Percentiles rank a stretch among this genome's conserved stretches.
Conservation (phyloP, 92 coral and sea anemone genomes). For the Epizoanthus scotinus region DNA sequence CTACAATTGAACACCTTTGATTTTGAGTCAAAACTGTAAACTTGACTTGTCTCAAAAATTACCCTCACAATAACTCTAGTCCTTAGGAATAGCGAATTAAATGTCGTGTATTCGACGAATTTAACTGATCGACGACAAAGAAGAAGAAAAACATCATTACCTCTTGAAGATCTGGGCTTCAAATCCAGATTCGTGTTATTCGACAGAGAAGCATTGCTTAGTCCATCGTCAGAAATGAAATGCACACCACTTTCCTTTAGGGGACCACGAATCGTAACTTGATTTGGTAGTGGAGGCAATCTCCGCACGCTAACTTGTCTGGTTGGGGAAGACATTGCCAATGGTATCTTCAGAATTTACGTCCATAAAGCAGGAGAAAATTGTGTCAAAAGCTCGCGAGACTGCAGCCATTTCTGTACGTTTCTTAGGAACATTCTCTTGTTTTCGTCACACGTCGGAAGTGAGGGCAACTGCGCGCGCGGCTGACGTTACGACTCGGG, state of each 20-base stretch:
- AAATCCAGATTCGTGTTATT: conserved; percentile 32
- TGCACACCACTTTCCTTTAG: conserved; percentile 58
- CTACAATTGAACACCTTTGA: conserved; percentile 1
- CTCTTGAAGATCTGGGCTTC: conserved; percentile 32
- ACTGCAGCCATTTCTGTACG: conserved; percentile 20
- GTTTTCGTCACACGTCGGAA: conserved; percentile 38
- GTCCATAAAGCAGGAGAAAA: background rate
- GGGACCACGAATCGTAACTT: conserved; percentile 59
- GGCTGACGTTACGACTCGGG: conserved; percentile 21
- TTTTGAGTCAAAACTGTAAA: conserved; percentile 9
- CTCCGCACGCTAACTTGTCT: conserved; percentile 94
- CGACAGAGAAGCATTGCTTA: conserved; percentile 10
- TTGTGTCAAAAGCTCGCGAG: conserved; percentile 14
- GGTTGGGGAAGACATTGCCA: conserved; percentile 91
- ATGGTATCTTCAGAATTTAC: conserved; percentile 37
- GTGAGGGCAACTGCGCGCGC: conserved; percentile 23
- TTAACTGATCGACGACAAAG: background rate
- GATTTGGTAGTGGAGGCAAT: conserved; percentile 93
- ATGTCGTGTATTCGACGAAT: background rate
- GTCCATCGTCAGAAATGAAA: conserved; percentile 21
- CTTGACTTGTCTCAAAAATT: background rate
- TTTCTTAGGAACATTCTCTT: conserved; percentile 38
- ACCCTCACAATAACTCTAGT: background rate
- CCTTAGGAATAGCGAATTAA: background rate
- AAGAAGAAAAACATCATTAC: conserved; percentile 6